These are phyloP conservation scores for Centroberyx gerrardi DNA, from an alignment of 2,797 vertebrate genomes.

Conservation along the genomic window DNA sequence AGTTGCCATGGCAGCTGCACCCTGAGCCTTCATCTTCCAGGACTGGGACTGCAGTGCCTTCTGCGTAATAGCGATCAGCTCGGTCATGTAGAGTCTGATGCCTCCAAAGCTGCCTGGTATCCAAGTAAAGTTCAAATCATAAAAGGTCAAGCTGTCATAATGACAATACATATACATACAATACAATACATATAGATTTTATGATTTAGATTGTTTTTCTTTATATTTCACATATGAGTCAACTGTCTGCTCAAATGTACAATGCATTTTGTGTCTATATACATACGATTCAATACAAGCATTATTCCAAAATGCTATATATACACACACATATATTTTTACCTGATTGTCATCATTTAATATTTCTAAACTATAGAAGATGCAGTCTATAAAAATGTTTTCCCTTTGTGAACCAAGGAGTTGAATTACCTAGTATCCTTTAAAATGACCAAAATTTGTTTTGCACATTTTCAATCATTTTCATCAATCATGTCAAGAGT, in stretches of 20 bases:
- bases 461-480: no score
- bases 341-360: no score
- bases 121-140: not conserved
- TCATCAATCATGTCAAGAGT: no score
- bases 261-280: not conserved
- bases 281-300: no score
- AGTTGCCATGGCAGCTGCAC: constrained; percentile 95
- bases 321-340: no score
- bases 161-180: no score
- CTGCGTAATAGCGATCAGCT: constrained; percentile 94
- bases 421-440: not conserved
- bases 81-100: constrained; percentile 95
- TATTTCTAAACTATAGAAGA: not conserved
- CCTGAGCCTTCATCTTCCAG: constrained; percentile 99
- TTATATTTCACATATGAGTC: no score
- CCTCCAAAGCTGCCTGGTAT: constrained; percentile 94
- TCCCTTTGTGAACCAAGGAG: not conserved
- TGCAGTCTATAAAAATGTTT: not conserved
- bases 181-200: no score
- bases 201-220: no score
- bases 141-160: not conserved
- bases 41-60: constrained; percentile 97
- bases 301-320: not conserved
- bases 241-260: no score
- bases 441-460: not conserved